These are phyloP conservation scores for Nasua narica DNA, from an alignment of 2,797 vertebrate species.

Conservation along the genomic window DNA sequence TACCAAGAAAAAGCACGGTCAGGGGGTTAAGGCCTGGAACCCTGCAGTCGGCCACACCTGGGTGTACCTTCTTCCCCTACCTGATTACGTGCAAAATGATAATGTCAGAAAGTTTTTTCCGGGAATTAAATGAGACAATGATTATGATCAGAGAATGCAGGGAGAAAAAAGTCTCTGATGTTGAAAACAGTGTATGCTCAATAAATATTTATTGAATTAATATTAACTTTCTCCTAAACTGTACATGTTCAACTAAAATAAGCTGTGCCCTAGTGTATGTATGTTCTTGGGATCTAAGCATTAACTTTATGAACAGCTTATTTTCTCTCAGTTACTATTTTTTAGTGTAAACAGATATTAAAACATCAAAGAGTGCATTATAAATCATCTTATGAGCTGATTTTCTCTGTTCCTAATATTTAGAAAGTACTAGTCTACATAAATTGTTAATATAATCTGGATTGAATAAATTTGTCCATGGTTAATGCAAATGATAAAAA, in stretches of 20 bases:
- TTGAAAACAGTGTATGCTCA: background rate
- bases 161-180: background rate
- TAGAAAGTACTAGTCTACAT: background rate
- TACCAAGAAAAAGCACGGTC: rapidly evolving
- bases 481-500: background rate
- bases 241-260: background rate
- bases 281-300: background rate
- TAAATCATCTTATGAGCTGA: background rate
- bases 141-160: background rate
- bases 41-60: background rate
- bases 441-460: background rate
- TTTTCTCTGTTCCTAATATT: background rate
- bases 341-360: background rate
- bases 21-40: background rate
- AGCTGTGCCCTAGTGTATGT: background rate
- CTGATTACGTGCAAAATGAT: background rate
- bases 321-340: background rate
- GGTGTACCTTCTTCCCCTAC: background rate
- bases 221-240: background rate
- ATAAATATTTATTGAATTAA: background rate
- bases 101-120: background rate
- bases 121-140: background rate
- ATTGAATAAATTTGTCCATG: background rate
- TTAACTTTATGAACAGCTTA: background rate
- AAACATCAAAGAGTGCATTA: background rate